phyloP scores from a whole-genome alignment of 1,140 invertebrate genomes.

The Cyrtorhinus lividipennis region DNA sequence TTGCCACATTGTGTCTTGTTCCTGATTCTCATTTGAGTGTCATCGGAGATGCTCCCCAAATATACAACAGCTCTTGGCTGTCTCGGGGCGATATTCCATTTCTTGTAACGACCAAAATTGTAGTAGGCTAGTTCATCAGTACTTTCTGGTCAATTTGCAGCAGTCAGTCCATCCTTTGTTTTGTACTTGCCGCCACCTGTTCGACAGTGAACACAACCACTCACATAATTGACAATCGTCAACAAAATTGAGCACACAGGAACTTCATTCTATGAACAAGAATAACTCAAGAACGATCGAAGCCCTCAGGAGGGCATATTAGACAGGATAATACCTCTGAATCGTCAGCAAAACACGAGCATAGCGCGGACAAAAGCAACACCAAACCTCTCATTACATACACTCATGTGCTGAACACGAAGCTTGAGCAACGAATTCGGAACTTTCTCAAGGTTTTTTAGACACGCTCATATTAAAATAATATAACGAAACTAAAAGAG shows the following conservation, averaged over 20 bases:
- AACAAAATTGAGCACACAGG: not conserved
- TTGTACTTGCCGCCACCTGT: not conserved
- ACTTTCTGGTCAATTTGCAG: not conserved
- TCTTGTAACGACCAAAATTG: not conserved
- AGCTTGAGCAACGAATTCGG: too few species aligned
- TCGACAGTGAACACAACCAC: not conserved
- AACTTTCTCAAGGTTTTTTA: too few species aligned
- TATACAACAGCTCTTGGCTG: not conserved
- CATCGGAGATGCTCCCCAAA: not conserved
- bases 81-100: not conserved
- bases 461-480: too few species aligned
- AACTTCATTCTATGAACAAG: not conserved
- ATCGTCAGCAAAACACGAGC: not conserved
- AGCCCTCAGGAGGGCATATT: too few species aligned
- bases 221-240: not conserved
- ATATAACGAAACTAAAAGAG: too few species aligned
- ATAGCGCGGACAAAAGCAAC: not conserved
- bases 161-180: not conserved
- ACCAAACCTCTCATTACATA: not conserved
- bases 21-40: conserved; percentile 20
- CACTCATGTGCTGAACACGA: too few species aligned
- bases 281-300: not conserved
- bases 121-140: too few species aligned
- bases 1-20: conserved; percentile 25
- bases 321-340: not conserved